Conservation (phyloP, 2,113 vertebrate genomes). For the Campylomormyrus numenius region DNA sequence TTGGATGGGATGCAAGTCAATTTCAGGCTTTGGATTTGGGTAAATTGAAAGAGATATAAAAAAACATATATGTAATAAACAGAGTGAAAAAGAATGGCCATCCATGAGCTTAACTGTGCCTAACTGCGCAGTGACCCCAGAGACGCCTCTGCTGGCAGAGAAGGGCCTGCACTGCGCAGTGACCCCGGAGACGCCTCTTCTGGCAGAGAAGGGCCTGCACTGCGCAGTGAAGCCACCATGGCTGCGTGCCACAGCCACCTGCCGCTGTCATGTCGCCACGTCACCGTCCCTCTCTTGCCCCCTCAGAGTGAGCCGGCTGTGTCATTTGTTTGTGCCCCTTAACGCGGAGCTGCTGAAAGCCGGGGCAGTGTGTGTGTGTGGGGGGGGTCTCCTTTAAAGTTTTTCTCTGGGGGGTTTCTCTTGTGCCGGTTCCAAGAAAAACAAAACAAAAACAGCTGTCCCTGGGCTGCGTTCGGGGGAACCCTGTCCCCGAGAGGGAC, state of each 20-base stretch:
- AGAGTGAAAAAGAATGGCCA: background rate
- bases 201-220: too few relatives aligned
- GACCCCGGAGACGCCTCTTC: background rate
- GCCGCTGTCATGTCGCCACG: background rate
- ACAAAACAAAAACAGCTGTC: constrained; percentile 28
- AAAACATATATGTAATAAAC: background rate
- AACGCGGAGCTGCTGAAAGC: background rate
- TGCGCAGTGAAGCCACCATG: background rate
- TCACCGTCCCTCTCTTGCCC: background rate
- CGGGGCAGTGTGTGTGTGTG: constrained; percentile 19
- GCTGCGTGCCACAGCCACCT: background rate
- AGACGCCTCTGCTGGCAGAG: too few relatives aligned
- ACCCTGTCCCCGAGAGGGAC: constrained; percentile 15
- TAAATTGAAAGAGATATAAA: background rate
- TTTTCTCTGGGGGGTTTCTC: constrained; percentile 2
- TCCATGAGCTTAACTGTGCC: background rate
- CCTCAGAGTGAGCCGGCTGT: background rate
- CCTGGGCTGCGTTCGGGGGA: constrained; percentile 12
- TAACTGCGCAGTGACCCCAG: too few relatives aligned
- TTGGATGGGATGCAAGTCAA: background rate
- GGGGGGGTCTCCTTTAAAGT: background rate
- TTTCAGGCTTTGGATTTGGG: background rate
- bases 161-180: too few relatives aligned
- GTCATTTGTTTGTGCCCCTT: background rate
- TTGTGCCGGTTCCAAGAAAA: background rate